phyloP scores from a whole-genome alignment of 2,797 vertebrate genomes.

The Sphaeramia orbicularis region DNA sequence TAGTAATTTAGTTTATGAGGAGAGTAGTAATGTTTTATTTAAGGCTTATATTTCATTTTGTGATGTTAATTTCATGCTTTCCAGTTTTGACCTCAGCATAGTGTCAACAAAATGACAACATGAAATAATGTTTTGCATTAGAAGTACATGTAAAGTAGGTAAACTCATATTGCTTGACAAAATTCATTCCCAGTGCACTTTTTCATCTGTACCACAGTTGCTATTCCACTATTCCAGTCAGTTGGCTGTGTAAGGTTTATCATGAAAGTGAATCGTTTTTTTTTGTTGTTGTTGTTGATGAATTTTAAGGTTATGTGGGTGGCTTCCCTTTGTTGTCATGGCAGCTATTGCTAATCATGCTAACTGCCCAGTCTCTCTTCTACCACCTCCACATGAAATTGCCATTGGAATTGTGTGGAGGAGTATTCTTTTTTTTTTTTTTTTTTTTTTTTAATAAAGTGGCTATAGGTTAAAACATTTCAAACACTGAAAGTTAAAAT shows the following conservation, averaged over 20 bases:
- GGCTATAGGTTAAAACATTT: background rate
- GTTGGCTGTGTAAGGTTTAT: background rate
- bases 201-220: background rate
- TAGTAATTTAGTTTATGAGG: no score
- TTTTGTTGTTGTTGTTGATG: conserved; percentile 13
- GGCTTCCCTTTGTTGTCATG: conserved; percentile 7
- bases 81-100: no score
- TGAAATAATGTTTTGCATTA: no score
- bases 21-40: no score
- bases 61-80: no score
- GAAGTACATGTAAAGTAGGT: no score
- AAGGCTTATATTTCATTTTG: no score
- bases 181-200: background rate
- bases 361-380: background rate
- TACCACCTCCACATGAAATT: conserved; percentile 1
- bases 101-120: no score
- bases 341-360: conserved; percentile 9
- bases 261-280: background rate
- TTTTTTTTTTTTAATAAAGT: background rate
- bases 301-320: conserved; percentile 3
- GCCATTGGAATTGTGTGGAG: background rate
- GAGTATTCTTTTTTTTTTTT: conserved; percentile 1
- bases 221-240: background rate
- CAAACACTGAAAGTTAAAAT: background rate
- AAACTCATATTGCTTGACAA: background rate